Conservation (phyloP, 1,140 invertebrate genomes). For the Drosophila pachea region DNA sequence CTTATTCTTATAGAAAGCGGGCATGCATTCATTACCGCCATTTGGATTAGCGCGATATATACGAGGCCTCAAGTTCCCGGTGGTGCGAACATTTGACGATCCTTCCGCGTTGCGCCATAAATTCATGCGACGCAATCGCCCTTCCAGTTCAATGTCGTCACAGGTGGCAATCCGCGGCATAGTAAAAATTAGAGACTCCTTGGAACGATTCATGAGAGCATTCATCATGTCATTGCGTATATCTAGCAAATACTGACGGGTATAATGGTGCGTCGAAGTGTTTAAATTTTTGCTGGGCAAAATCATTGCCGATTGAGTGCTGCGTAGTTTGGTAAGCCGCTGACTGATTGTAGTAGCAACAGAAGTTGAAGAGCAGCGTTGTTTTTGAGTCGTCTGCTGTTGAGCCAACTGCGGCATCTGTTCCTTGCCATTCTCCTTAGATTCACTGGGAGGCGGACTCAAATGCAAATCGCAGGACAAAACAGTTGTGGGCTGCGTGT, state of each 20-base stretch:
- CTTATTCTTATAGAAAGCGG: constrained; percentile 65
- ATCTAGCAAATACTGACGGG: constrained; percentile 54
- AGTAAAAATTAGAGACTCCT: constrained; percentile 41
- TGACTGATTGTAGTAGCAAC: background rate
- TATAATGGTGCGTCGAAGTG: constrained; percentile 37
- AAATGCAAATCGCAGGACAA: constrained; percentile 69
- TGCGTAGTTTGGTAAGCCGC: constrained; percentile 20
- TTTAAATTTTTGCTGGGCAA: constrained; percentile 1
- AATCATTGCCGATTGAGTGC: background rate
- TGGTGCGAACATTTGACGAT: background rate
- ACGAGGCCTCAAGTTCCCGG: constrained; percentile 34
- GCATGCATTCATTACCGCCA: constrained; percentile 59
- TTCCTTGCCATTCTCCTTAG: background rate
- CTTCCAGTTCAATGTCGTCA: constrained; percentile 74
- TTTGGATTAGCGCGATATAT: constrained; percentile 8
- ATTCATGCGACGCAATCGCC: constrained; percentile 67
- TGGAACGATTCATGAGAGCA: constrained; percentile 45
- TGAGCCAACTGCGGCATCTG: background rate
- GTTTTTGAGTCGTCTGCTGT: constrained; percentile 15
- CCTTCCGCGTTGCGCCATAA: constrained; percentile 56
- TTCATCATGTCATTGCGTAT: constrained; percentile 66
- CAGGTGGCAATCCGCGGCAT: constrained; percentile 74
- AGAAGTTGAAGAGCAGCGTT: constrained; percentile 16
- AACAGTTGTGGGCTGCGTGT: constrained; percentile 54
- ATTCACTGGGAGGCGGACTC: constrained; percentile 34